Evolutionary conservation across 2,113 vertebrate genomes (phyloP).

Genomic region (Hassar affinis): DNA sequence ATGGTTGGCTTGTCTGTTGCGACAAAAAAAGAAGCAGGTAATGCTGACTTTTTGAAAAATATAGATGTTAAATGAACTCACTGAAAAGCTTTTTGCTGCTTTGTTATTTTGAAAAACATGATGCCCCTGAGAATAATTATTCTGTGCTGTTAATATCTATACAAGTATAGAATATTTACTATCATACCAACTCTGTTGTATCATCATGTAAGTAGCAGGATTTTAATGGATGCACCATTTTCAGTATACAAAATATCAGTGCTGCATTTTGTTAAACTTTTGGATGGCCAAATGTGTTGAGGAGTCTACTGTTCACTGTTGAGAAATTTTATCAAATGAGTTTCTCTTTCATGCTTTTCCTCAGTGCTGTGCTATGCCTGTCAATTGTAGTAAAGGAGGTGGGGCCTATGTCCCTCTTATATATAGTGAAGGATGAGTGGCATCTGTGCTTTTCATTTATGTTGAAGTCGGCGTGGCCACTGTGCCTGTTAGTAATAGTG

Average conservation of each 20-base stretch:
- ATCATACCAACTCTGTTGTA: background rate
- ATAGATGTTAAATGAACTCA: background rate
- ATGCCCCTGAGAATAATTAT: background rate
- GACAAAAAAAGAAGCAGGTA: conserved; percentile 97
- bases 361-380: background rate
- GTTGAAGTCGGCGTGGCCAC: background rate
- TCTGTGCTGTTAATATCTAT: background rate
- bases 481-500: background rate
- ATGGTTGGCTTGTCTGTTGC: conserved; percentile 93
- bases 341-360: background rate
- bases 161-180: background rate
- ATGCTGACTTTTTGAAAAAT: conserved; percentile 11
- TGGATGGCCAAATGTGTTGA: too few species aligned
- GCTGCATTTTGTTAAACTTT: too few species aligned
- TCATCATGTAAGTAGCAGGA: background rate
- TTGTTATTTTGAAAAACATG: background rate
- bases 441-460: background rate
- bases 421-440: background rate
- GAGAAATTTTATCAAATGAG: background rate
- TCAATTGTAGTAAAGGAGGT: background rate
- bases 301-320: background rate
- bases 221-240: background rate
- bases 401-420: background rate
- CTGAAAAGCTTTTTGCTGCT: too few species aligned
- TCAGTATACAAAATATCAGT: background rate